phyloP scores from a whole-genome alignment of 1,140 invertebrate genomes.

The Rhyzopertha dominica region DNA sequence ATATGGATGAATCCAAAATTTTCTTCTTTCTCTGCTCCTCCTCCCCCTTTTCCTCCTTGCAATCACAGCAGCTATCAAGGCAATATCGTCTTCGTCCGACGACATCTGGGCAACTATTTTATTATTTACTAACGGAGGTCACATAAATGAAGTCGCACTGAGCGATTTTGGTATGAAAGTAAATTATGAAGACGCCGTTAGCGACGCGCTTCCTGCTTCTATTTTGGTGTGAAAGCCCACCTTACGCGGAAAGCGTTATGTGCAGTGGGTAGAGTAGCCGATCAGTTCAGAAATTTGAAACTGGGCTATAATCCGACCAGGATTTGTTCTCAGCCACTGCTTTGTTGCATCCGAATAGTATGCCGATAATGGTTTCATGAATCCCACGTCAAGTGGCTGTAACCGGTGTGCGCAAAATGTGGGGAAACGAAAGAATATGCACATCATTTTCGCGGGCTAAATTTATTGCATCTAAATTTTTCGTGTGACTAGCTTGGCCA shows the following conservation, averaged over 20 bases:
- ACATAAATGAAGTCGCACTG: too few relatives aligned
- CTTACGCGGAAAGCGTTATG: conserved; percentile 34
- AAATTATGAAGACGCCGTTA: too few relatives aligned
- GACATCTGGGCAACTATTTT: too few relatives aligned
- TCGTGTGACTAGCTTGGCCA: conserved; percentile 14
- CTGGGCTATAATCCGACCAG: conserved; percentile 21
- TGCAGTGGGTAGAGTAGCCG: conserved; percentile 38
- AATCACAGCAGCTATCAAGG: too few relatives aligned
- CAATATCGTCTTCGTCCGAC: too few relatives aligned
- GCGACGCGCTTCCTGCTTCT: too few relatives aligned
- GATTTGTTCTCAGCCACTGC: conserved; percentile 10
- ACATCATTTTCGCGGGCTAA: conserved; percentile 3
- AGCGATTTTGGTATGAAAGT: too few relatives aligned
- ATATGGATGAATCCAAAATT: too few relatives aligned
- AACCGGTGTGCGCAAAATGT: conserved; percentile 33
- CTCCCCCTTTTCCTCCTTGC: too few relatives aligned
- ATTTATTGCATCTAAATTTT: background rate
- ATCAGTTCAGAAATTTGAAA: conserved; percentile 37
- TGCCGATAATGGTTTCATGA: conserved; percentile 27
- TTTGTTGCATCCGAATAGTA: conserved; percentile 41
- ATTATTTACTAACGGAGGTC: too few relatives aligned
- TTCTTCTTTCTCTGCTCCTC: too few relatives aligned
- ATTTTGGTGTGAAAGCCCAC: too few relatives aligned
- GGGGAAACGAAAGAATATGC: conserved; percentile 1
- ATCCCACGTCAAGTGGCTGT: conserved; percentile 37